Percentiles rank a stretch among this genome's conserved stretches.
Evolutionary conservation across 2,888 invertebrate genomes (phyloP).

Genomic region (Dione vanillae): DNA sequence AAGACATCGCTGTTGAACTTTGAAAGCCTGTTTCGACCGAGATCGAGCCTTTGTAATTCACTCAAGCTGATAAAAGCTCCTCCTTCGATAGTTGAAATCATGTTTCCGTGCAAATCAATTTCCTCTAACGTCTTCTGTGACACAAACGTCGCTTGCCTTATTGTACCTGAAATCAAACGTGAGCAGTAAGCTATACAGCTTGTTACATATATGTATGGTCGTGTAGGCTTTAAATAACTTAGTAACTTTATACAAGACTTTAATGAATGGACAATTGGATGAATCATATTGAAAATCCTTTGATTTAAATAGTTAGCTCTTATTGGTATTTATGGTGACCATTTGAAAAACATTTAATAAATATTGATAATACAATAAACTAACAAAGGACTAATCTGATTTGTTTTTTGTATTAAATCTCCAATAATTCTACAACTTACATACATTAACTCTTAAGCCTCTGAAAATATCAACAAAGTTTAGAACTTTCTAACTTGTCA

Average conservation of each 20-base stretch:
- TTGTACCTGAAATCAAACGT: conserved; percentile 81
- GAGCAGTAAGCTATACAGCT: conserved; percentile 1
- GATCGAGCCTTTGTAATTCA: conserved; percentile 87
- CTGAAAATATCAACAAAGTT: conserved; percentile 29
- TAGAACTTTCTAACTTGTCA: conserved; percentile 41
- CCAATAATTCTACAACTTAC: background rate
- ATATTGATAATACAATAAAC: background rate
- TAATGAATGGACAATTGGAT: background rate
- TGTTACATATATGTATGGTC: background rate
- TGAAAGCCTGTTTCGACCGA: conserved; percentile 91
- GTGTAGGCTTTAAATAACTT: conserved; percentile 13
- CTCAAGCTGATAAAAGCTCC: conserved; percentile 88
- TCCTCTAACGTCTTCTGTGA: conserved; percentile 88
- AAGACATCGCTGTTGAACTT: conserved; percentile 94
- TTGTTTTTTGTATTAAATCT: background rate
- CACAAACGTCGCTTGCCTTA: conserved; percentile 88
- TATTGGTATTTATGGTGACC: too few species aligned
- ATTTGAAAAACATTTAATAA: background rate
- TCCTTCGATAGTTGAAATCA: conserved; percentile 90
- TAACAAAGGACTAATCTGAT: background rate
- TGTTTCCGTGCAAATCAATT: conserved; percentile 91
- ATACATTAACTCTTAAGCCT: background rate
- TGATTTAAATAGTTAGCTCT: background rate
- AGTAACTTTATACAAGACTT: background rate
- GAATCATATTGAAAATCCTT: background rate